phyloP scores from a whole-genome alignment of 1,140 invertebrate genomes.

The Dreissena rostriformis region DNA sequence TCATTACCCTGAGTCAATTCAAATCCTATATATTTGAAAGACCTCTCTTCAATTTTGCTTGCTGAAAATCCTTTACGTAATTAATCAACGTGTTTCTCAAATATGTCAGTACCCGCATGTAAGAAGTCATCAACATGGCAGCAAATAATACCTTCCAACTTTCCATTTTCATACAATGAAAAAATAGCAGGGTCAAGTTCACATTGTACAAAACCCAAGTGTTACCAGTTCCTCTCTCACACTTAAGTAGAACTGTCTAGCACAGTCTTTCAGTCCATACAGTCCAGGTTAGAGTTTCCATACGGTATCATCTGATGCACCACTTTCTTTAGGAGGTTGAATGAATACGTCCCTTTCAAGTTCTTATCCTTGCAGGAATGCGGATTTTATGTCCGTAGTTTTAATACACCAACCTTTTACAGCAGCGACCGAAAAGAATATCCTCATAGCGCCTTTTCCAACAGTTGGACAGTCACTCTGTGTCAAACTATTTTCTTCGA shows the following conservation, averaged over 20 bases:
- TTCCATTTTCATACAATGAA: not conserved
- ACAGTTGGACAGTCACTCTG: slow-evolving; percentile 54
- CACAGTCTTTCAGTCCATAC: slow-evolving; percentile 58
- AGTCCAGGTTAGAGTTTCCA: slow-evolving; percentile 59
- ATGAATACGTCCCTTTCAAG: no score
- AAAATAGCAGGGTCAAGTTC: no score
- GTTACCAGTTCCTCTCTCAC: no score
- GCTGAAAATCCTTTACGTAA: slow-evolving; percentile 50
- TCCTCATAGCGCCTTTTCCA: slow-evolving; percentile 54
- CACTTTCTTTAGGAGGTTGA: slow-evolving; percentile 47
- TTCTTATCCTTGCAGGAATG: no score
- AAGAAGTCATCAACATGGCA: no score
- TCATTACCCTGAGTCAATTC: slow-evolving; percentile 30
- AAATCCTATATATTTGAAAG: no score
- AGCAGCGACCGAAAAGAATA: slow-evolving; percentile 42
- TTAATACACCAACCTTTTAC: slow-evolving; percentile 54
- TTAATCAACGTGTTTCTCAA: slow-evolving; percentile 34
- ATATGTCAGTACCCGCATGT: no score
- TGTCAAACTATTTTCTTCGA: slow-evolving; percentile 55
- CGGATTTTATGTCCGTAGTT: no score
- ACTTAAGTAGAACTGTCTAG: slow-evolving; percentile 59
- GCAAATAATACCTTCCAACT: no score
- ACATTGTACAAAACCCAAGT: no score
- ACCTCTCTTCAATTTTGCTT: slow-evolving; percentile 49
- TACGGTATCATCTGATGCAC: slow-evolving; percentile 23